Base-by-base conservation (phyloP, 1,140 invertebrate genomes). In the Asobara japonica region DNA sequence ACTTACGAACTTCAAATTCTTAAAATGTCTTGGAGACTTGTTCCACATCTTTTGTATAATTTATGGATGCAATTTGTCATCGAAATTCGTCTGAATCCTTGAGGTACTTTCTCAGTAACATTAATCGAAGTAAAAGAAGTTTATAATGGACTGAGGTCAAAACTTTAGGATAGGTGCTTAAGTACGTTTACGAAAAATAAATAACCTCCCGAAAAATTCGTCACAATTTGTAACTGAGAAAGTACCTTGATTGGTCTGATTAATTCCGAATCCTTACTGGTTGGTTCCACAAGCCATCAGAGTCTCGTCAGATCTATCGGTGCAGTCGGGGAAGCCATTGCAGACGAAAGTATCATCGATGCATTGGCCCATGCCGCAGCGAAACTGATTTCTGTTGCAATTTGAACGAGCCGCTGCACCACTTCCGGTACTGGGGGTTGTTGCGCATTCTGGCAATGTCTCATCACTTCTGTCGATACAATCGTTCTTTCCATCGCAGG, bases 401-500 rank as follows among this genome's bases (percentile, higher is more conserved):
- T 8, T 18, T 27, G 25, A 0, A 27, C 27, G 25, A 7, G 16
- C 22, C 6, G 5, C 13, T 7, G 41, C 7, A 3, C 0, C 7
- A 18, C 4, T 25, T 41, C 51, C 67, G 6, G 1, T 18, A 48
- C n/a, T n/a, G n/a, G n/a, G n/a, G n/a, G n/a, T n/a, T n/a, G n/a
- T n/a, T n/a, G n/a, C n/a, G n/a, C 84, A 86, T 41, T 38, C 65
- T 0, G 77, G 16, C 2, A 80, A 61, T 13, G 74, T 72, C 74
- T 93, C 94, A 81, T 96, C 95, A 2, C 93, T 93, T 10, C 89
- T 89, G 76, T 94, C 92, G 0, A 84, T 71, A 79, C 93, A 95
- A 66, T 95, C 89, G 33, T 80, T 80, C 1, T 83, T 76, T 0
- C 89, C 89, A 80, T 95, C 88, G 76, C 92, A 93, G 18, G 80